Evolutionary conservation across 2,797 vertebrate species (phyloP).

Genomic region (Eulemur albifrons): DNA sequence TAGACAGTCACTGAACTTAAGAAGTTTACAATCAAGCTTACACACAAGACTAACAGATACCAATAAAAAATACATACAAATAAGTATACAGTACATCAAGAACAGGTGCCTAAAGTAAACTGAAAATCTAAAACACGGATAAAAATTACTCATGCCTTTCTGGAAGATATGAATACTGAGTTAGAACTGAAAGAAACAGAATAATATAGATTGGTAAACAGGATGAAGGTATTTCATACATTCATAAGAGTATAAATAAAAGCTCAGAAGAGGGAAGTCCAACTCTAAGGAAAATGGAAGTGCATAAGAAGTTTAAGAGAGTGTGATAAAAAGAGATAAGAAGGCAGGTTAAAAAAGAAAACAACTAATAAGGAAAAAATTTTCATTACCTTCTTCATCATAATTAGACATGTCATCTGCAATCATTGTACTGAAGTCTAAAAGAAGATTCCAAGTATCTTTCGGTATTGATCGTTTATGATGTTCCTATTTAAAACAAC

Average conservation of each 20-base stretch:
- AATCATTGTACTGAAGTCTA: constrained; percentile 99
- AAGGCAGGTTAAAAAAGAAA: neutral
- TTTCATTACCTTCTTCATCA: constrained; percentile 94
- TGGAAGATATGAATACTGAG: neutral
- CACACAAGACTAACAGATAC: neutral
- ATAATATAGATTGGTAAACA: neutral
- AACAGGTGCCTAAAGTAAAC: neutral
- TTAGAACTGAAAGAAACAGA: constrained; percentile 27
- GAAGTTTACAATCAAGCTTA: constrained; percentile 22
- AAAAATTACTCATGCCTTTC: neutral
- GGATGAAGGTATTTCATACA: neutral
- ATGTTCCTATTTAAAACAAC: constrained; percentile 89
- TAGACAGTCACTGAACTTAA: neutral
- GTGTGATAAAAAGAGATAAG: neutral
- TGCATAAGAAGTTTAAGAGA: neutral
- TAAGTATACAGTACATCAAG: neutral
- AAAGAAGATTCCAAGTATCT: constrained; percentile 98
- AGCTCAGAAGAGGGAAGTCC: neutral
- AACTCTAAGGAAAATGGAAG: neutral
- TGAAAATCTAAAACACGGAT: constrained; percentile 10
- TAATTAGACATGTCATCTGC: constrained; percentile 99
- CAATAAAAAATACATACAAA: neutral
- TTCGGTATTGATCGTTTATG: constrained; percentile 99
- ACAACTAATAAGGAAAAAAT: constrained; percentile 1
- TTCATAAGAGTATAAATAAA: neutral